Conservation (phyloP, 2,888 invertebrate species). For the Amiota minor region DNA sequence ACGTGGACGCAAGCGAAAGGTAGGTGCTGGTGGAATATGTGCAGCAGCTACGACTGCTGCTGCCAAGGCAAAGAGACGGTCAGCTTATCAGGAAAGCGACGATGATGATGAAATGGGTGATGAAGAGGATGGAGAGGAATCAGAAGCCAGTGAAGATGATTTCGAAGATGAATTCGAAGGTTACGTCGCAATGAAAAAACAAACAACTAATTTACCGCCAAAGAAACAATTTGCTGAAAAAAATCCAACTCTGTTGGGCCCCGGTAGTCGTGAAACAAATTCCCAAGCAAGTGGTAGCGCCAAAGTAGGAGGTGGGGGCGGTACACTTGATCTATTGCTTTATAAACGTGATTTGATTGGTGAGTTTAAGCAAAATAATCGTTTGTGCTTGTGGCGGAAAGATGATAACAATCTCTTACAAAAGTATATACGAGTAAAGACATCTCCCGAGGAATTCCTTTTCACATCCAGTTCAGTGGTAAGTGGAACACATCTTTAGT, state of each 20-base stretch:
- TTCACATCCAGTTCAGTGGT: constrained; percentile 74
- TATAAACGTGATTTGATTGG: constrained; percentile 69
- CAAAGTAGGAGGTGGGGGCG: not conserved
- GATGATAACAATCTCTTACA: constrained; percentile 72
- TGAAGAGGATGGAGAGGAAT: constrained; percentile 44
- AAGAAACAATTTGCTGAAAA: constrained; percentile 65
- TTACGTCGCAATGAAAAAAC: constrained; percentile 48
- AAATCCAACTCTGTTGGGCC: constrained; percentile 8
- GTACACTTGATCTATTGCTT: constrained; percentile 60
- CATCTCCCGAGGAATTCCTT: constrained; percentile 65
- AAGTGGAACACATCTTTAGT: constrained; percentile 42
- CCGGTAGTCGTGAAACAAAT: not conserved
- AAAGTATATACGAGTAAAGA: constrained; percentile 72
- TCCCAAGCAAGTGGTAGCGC: constrained; percentile 25
- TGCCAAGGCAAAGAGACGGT: constrained; percentile 60
- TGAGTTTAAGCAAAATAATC: constrained; percentile 67
- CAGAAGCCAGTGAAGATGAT: constrained; percentile 52
- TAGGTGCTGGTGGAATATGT: constrained; percentile 30
- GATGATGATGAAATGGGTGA: constrained; percentile 50
- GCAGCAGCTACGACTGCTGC: constrained; percentile 44
- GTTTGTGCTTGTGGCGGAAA: constrained; percentile 72
- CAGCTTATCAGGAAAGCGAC: constrained; percentile 55
- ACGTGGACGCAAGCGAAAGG: constrained; percentile 42
- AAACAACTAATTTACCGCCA: constrained; percentile 54
- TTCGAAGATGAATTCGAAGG: constrained; percentile 42